Evolutionary conservation across 2,797 vertebrate genomes (phyloP), one percentile per base, ranked within the genome.

Genomic region (Gambelia wislizenii): DNA sequence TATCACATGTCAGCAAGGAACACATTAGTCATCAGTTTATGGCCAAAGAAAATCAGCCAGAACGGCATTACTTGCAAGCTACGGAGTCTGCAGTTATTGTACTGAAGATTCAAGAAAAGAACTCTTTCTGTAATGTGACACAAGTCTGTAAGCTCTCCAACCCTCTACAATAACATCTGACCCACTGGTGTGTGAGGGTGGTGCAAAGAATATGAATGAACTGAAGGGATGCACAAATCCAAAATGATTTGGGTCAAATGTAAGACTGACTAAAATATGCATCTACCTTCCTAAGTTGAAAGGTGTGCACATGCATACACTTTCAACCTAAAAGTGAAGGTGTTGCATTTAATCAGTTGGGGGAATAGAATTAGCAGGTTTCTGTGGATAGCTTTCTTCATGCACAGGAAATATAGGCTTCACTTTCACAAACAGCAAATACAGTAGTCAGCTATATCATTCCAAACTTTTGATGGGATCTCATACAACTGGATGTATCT

Each of bases 1-100:
- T 56, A 76, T 64, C 33, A 77, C n/a, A n/a, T n/a, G 36, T 20
- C 59, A 75, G 47, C 47, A 75, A 82, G 47, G 59, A 80, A 39
- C 59, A 64, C n/a, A 84, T 75, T 54, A 75, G 56, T 84, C 75
- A 87, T 79, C 54, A 64, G 52, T 87, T 74, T 83, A 83, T 10
- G 47, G 77, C 30, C 13, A 42, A n/a, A 87, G 56, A 30, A 44
- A 64, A 87, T 61, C 52, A 79, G 4, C 44, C 33, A n/a, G 6
- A 90, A 74, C 20, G 4, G n/a, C 42, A n/a, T 75, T 84, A 61
- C 36, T 56, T 77, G n/a, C 20, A 44, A 78, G 59, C 49, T 83
- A n/a, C 47, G 80, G 56, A 74, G 22, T 72, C 47, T 42, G 76
- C 33, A 82, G 49, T 76, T 89, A 82, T 18, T 76, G 36, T 22